A percentile compares a stretch with the other conserved stretches of the same genome.
Conservation (phyloP, 2,888 invertebrate species). For the Amitus sp. region DNA sequence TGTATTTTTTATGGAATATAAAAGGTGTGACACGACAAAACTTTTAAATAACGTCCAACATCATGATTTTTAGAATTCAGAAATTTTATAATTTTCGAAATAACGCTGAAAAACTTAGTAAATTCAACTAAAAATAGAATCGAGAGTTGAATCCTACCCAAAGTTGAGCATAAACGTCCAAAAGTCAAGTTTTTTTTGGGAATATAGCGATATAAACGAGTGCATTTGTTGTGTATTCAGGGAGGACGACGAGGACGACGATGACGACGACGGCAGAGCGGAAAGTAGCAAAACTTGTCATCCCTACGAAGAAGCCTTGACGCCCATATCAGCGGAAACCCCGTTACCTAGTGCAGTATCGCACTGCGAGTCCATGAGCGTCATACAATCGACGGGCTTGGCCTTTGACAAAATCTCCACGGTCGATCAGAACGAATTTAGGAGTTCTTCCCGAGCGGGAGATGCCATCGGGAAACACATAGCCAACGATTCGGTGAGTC, state of each 20-base stretch:
- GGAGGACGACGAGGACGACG: constrained; percentile 81
- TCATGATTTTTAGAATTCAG: too few species aligned
- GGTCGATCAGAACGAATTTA: constrained; percentile 26
- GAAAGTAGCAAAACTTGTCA: constrained; percentile 72
- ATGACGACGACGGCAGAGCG: constrained; percentile 75
- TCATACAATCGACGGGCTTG: constrained; percentile 68
- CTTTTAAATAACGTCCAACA: too few species aligned
- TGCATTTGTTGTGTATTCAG: too few species aligned
- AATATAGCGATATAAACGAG: too few species aligned
- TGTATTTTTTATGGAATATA: too few species aligned
- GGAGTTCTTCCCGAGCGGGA: constrained; percentile 19
- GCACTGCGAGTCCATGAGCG: constrained; percentile 85
- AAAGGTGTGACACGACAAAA: too few species aligned
- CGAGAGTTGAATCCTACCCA: too few species aligned
- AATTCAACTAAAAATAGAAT: too few species aligned
- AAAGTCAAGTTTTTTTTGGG: too few species aligned
- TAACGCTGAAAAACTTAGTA: too few species aligned
- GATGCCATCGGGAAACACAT: constrained; percentile 59
- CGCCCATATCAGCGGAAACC: constrained; percentile 86
- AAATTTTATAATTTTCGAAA: too few species aligned
- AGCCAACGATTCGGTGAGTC: constrained; percentile 50
- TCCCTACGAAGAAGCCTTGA: constrained; percentile 73
- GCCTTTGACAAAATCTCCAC: constrained; percentile 40
- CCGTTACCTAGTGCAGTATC: constrained; percentile 88
- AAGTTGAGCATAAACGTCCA: too few species aligned